Conservation (phyloP, 2,113 vertebrate genomes). For the Seriola dumerili region DNA sequence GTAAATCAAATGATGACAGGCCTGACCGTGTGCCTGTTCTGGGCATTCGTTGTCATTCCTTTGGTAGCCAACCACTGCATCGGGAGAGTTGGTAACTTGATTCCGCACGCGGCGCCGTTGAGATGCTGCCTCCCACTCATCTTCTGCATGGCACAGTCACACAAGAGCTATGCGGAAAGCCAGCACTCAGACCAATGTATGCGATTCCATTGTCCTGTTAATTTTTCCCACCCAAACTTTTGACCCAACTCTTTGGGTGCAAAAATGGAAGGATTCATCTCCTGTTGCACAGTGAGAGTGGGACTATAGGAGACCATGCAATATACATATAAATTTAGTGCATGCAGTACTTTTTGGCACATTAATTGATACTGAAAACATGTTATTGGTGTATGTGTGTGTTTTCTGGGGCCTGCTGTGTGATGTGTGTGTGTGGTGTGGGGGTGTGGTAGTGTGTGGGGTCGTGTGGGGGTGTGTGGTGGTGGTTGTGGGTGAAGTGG, state of each 20-base stretch:
- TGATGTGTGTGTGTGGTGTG: too few species aligned
- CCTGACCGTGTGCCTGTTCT: constrained; percentile 81
- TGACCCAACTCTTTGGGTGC: constrained; percentile 90
- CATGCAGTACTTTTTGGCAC: constrained; percentile 35
- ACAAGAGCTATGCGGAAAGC: constrained; percentile 73
- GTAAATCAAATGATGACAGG: constrained; percentile 78
- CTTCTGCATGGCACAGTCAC: constrained; percentile 81
- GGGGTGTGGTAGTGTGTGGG: constrained; percentile 20
- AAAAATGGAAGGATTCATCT: constrained; percentile 90
- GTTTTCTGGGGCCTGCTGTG: constrained; percentile 23
- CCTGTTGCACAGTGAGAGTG: constrained; percentile 84
- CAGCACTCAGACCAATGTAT: constrained; percentile 82
- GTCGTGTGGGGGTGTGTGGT: too few species aligned
- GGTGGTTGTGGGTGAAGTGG: too few species aligned
- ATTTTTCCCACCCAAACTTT: constrained; percentile 90
- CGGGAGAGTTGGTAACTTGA: constrained; percentile 97
- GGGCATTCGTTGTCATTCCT: constrained; percentile 94
- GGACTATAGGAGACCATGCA: background rate
- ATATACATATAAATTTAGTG: background rate
- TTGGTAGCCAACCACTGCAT: constrained; percentile 91
- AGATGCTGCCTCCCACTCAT: constrained; percentile 89
- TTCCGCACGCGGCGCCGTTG: constrained; percentile 90
- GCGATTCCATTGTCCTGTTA: constrained; percentile 90
- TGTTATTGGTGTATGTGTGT: constrained; percentile 35
- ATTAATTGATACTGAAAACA: constrained; percentile 36